These are phyloP conservation scores for Microtus obscurus DNA, from an alignment of 2,797 vertebrate species.

Conservation along the genomic window DNA sequence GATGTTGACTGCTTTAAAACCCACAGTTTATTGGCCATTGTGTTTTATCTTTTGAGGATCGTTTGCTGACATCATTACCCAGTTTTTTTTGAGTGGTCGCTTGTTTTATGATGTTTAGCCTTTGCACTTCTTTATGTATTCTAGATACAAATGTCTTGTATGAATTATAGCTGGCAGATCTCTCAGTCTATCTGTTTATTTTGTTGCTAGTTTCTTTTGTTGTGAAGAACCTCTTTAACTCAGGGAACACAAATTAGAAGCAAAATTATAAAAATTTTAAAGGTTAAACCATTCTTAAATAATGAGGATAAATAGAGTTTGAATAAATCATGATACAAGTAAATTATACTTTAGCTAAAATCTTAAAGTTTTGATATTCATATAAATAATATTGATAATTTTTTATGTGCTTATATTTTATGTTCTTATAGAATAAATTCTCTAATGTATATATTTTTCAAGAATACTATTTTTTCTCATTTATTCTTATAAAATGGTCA, in stretches of 20 bases:
- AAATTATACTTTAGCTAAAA: not conserved
- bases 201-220: not conserved
- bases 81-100: not conserved
- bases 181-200: not conserved
- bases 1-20: not conserved
- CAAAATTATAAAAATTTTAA: constrained; percentile 38
- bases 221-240: not conserved
- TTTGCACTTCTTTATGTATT: not conserved
- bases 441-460: not conserved
- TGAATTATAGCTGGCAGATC: not conserved
- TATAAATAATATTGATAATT: not conserved
- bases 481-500: not conserved
- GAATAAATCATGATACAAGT: not conserved
- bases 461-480: not conserved
- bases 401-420: constrained; percentile 1
- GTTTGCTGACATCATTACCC: not conserved
- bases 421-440: not conserved
- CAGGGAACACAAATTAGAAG: not conserved
- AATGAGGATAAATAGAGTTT: not conserved
- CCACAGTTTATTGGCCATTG: not conserved
- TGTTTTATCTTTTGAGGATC: not conserved
- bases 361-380: constrained; percentile 17
- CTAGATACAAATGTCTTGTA: not conserved
- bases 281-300: constrained; percentile 18
- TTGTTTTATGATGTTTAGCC: not conserved